Conservation (phyloP, 2,888 invertebrate species). For the Caenorhabditis auriculariae region DNA sequence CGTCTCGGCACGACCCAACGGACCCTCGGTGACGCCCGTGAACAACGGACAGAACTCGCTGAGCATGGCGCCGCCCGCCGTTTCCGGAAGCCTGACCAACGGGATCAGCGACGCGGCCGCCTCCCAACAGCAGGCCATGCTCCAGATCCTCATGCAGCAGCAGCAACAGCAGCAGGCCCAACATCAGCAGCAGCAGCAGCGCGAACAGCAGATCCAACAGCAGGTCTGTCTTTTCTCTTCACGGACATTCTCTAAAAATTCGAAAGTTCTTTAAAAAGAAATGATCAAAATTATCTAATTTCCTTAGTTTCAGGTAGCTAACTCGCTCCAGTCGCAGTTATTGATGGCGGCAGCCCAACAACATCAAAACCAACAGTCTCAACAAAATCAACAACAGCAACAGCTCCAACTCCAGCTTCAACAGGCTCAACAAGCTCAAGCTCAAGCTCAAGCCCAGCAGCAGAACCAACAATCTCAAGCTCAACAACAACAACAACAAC, state of each 20-base stretch:
- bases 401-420: not conserved
- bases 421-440: not conserved
- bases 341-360: not conserved
- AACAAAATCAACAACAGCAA: constrained; percentile 1
- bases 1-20: not conserved
- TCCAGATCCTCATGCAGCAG: not conserved
- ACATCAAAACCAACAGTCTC: not conserved
- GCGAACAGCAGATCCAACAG: constrained; percentile 1
- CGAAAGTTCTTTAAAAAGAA: too few species aligned
- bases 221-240: constrained; percentile 1
- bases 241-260: too few species aligned
- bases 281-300: too few species aligned
- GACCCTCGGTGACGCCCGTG: not conserved
- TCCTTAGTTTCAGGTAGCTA: too few species aligned
- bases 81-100: not conserved
- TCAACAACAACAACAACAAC: not conserved
- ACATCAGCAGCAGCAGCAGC: not conserved
- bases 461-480: constrained; percentile 1
- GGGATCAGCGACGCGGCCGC: not conserved
- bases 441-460: not conserved
- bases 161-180: constrained; percentile 2
- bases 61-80: not conserved
- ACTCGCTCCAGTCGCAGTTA: not conserved
- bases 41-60: not conserved
- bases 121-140: not conserved